Base-by-base conservation (phyloP, 2,888 invertebrate genomes). In the Phoenoteleia sp. region DNA sequence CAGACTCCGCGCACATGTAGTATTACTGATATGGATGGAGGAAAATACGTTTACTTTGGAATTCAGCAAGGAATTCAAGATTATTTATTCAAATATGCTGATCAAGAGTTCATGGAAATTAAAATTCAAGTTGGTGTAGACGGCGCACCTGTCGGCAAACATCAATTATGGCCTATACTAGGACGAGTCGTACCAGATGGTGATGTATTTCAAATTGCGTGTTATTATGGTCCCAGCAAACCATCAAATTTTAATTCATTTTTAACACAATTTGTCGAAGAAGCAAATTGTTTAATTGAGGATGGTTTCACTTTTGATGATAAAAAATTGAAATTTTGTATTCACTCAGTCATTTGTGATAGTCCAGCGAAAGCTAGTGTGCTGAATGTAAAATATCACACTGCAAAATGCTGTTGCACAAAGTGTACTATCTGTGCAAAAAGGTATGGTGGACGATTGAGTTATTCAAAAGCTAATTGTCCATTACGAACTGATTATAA, bases 101-200 rank as follows among this genome's bases (percentile, higher is more conserved):
- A 66, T 2, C 9, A 27, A 23, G 13, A 45, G 27, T 3, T 27
- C n/a, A 36, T 1, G 17, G 9, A 33, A 29, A 15, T 33, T 17
- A 6, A 29, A 15, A 6, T 75, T 29, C 62, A 80, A 64, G 39
- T 80, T 19, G 47, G 56, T 6, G 36, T 72, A 19, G 81, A 85
- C 25, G 85, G 81, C 2, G 42, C 77, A 36, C 64, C 81, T 0
- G 23, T 75, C 19, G 29, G 52, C 1, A 67, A 72, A 36, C 58
- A 76, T 17, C 56, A 77, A 19, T 62, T 85, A 25, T 85, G 77
- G 77, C 81, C 81, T 19, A 81, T 76, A 45, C 23, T 76, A 39
- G 66, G 33, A 9, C 42, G 54, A 27, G 21, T 80, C 1, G n/a
- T 71, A 1, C 80, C 80, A 29, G 36, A 54, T 56, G 71, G 56